Base-by-base conservation (phyloP, 2,113 vertebrate genomes). In the Cryptotis parvus region DNA sequence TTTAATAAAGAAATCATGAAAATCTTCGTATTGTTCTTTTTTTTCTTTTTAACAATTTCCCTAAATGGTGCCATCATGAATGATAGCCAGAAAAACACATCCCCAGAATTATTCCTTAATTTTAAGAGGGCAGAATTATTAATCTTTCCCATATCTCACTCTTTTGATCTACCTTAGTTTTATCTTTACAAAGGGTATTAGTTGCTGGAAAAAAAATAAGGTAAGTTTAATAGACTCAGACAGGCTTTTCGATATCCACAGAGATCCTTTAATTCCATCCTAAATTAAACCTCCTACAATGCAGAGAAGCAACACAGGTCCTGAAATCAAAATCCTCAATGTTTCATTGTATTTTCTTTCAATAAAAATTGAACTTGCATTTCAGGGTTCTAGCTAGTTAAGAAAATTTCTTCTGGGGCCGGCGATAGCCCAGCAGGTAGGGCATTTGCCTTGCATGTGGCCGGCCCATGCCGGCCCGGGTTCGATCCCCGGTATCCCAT, bases 341-440 rank as follows among this genome's bases (percentile, higher is more conserved):
- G 88, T 65, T 96, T 91, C 81, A 91, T 37, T 90, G 74, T 63
- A 86, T 90, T 95, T 89, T 84, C 87, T 84, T 93, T 29, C 49
- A 63, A 87, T 94, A 79, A 93, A 81, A 95, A 83, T 74, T 27
- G 63, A 90, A 86, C 29, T 84, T 87, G 26, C 27, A 96, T 27
- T 81, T 96, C 39, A 87, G 92, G 90, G 27, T 90, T 95, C 92
- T 93, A 94, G 78, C 79, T 95, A 93, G 81, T 85, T 70, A n/a
- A 85, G 91, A 89, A 97, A 91, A 97, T 96, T 94, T 96, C 94
- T 97, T 84, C 94, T 49, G n/a, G n/a, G n/a, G n/a, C n/a, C n/a
- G n/a, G n/a, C n/a, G n/a, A n/a, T n/a, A n/a, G n/a, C n/a, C n/a
- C n/a, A n/a, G n/a, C n/a, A n/a, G n/a, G n/a, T n/a, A n/a, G n/a